These are phyloP conservation scores for Drosophila littoralis DNA, from an alignment of 1,140 invertebrate species.

Conservation along the genomic window DNA sequence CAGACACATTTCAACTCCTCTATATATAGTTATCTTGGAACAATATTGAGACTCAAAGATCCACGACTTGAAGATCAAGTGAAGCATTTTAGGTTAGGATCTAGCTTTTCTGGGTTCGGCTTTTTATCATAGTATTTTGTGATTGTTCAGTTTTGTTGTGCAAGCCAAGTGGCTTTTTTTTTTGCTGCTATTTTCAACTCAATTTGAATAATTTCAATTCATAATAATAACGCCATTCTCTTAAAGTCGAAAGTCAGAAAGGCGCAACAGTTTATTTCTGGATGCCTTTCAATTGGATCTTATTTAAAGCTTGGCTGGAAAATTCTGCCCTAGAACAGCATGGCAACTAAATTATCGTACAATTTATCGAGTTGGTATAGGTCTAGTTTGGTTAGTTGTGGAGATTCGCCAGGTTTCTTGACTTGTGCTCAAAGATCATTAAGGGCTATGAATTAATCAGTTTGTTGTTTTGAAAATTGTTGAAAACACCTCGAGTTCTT, in stretches of 20 bases:
- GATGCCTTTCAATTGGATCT: slow-evolving; percentile 61
- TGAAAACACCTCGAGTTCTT: slow-evolving; percentile 15
- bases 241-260: slow-evolving; percentile 38
- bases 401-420: neutral
- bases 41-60: too few species aligned
- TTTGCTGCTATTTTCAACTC: slow-evolving; percentile 20
- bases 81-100: neutral
- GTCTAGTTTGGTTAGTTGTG: slow-evolving; percentile 4
- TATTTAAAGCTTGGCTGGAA: neutral
- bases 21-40: too few species aligned
- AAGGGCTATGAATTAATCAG: slow-evolving; percentile 53
- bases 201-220: slow-evolving; percentile 79
- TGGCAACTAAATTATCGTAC: slow-evolving; percentile 18
- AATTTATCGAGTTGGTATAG: slow-evolving; percentile 24
- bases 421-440: slow-evolving; percentile 26
- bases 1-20: too few species aligned
- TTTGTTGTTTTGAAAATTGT: slow-evolving; percentile 59
- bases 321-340: neutral
- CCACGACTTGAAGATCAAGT: too few species aligned
- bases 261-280: slow-evolving; percentile 60
- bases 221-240: slow-evolving; percentile 71
- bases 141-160: slow-evolving; percentile 2
- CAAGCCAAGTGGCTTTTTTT: slow-evolving; percentile 1
- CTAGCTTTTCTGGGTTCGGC: neutral
- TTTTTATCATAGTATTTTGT: neutral